A percentile compares a stretch with the other conserved stretches of the same genome.
These are phyloP conservation scores for Scalopus aquaticus DNA, from an alignment of 2,113 vertebrate species.

Conservation along the genomic window DNA sequence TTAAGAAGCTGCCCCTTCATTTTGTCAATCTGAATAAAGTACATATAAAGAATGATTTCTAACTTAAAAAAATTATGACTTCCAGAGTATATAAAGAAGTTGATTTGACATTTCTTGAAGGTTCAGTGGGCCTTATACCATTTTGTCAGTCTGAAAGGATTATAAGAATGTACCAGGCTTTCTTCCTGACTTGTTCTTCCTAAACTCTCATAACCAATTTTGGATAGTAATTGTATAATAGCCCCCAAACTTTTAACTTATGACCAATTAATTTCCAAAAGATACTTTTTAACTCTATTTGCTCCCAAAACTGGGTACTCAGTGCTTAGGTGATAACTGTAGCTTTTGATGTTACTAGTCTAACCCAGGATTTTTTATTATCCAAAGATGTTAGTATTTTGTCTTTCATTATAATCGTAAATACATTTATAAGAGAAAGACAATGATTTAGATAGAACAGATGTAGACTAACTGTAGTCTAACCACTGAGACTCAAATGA, in stretches of 20 bases:
- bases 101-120: slow-evolving; percentile 19
- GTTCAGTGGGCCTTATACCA: not conserved
- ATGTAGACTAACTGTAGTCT: not conserved
- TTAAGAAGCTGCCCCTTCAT: slow-evolving; percentile 7
- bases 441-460: not conserved
- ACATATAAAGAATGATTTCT: slow-evolving; percentile 27
- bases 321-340: not conserved
- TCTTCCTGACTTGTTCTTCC: not conserved
- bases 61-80: not conserved
- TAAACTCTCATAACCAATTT: slow-evolving; percentile 5
- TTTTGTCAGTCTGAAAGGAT: not conserved
- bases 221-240: not conserved
- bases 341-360: not conserved
- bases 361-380: slow-evolving; percentile 39
- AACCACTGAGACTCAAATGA: not conserved
- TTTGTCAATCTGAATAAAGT: slow-evolving; percentile 34
- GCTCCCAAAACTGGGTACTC: not conserved
- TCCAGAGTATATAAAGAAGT: not conserved
- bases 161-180: not conserved
- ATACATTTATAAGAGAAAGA: slow-evolving; percentile 21
- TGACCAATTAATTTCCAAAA: slow-evolving; percentile 1
- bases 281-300: not conserved
- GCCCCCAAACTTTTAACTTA: slow-evolving; percentile 8
- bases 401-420: slow-evolving; percentile 44
- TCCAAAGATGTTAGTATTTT: slow-evolving; percentile 40